Conservation (phyloP, 1,140 invertebrate genomes). For the Drosophila varians region DNA sequence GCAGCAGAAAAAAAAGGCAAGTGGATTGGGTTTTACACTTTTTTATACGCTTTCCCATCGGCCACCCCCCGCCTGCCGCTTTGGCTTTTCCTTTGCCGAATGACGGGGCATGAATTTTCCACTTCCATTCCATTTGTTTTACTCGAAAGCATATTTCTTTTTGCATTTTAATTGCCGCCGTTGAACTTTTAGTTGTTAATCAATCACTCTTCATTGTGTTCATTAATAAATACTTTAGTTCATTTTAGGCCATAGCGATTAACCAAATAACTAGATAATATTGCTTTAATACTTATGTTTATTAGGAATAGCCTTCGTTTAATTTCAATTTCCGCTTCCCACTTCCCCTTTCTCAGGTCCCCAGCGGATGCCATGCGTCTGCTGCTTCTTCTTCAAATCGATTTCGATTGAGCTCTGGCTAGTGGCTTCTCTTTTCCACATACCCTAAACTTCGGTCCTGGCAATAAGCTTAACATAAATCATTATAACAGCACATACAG, state of each 20-base stretch:
- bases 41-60: slow-evolving; percentile 53
- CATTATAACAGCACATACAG: slow-evolving; percentile 70
- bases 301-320: slow-evolving; percentile 14
- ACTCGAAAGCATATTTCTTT: slow-evolving; percentile 17
- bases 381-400: slow-evolving; percentile 39
- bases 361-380: slow-evolving; percentile 1
- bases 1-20: slow-evolving; percentile 37
- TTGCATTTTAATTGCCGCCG: slow-evolving; percentile 53
- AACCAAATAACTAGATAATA: background rate
- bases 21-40: slow-evolving; percentile 72
- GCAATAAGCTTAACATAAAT: slow-evolving; percentile 75
- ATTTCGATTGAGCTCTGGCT: slow-evolving; percentile 42
- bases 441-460: slow-evolving; percentile 26
- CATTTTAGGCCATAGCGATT: slow-evolving; percentile 4
- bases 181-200: slow-evolving; percentile 63
- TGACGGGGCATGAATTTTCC: slow-evolving; percentile 28
- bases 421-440: slow-evolving; percentile 11
- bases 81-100: slow-evolving; percentile 10
- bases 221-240: slow-evolving; percentile 4
- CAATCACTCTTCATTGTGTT: slow-evolving; percentile 49
- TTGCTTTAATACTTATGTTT: background rate
- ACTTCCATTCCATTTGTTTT: slow-evolving; percentile 1
- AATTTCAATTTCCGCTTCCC: slow-evolving; percentile 35
- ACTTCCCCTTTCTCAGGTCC: slow-evolving; percentile 26
- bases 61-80: slow-evolving; percentile 9